Evolutionary conservation across 2,113 vertebrate genomes (phyloP).

Genomic region (Tetrax tetrax): DNA sequence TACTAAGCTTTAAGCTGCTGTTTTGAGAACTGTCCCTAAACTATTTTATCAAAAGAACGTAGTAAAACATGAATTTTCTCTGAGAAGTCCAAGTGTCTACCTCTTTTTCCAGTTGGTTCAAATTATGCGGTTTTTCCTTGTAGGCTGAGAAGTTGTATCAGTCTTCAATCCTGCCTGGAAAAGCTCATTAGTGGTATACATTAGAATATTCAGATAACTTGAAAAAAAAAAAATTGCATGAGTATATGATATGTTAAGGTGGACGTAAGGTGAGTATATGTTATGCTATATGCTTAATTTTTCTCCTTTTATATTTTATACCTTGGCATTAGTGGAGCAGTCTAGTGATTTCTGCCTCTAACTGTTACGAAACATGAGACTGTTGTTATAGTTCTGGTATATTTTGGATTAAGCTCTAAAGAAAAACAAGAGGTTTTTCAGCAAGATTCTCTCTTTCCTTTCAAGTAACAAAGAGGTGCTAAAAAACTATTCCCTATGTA

Average conservation of each 20-base stretch:
- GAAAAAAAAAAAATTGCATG: background rate
- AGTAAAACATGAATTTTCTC: background rate
- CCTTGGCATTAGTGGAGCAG: background rate
- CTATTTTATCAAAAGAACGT: background rate
- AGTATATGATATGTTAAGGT: background rate
- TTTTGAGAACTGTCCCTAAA: background rate
- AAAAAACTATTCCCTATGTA: background rate
- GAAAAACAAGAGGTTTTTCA: background rate
- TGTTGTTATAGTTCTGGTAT: background rate
- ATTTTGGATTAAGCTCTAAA: background rate
- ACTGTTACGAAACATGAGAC: background rate
- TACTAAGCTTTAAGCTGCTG: background rate
- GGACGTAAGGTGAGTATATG: background rate
- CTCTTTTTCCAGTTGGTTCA: background rate
- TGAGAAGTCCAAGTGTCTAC: background rate
- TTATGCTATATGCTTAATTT: background rate
- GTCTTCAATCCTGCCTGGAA: background rate
- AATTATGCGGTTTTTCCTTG: background rate
- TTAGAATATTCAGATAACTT: background rate
- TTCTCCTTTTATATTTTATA: background rate
- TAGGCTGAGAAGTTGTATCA: background rate
- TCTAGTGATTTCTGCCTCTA: background rate
- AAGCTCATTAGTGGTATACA: background rate
- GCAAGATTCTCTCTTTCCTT: background rate
- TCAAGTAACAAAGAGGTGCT: background rate